Evolutionary conservation across 1,140 invertebrate species (phyloP), one percentile per base, ranked within the genome.

Genomic region (Dinothrombium tinctorium): DNA sequence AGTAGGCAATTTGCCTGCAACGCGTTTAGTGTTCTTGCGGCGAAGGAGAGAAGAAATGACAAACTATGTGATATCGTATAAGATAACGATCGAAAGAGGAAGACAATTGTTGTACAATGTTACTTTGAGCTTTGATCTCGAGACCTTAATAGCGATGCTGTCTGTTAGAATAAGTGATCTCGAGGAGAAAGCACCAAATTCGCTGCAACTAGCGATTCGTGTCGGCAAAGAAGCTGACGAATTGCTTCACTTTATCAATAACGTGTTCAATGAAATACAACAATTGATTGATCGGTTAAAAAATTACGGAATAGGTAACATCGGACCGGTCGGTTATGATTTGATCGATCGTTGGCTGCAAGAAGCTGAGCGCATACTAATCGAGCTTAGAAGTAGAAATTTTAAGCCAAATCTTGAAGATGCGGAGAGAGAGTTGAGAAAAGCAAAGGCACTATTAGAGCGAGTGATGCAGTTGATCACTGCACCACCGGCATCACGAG

Each of bases 1-100:
- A 14, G 62, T 69, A n/a, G 69, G 75, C 45, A 74, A 76, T 2
- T 69, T 75, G 5, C 78, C 81, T 0, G 78, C 75, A 60, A 64
- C 68, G n/a, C 40, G 42, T 31, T 44, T 52, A 8, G 17, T 47
- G 2, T 37, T 40, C 39, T 20, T 50, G 9, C 37, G 40, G 8
- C 46, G 44, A 26, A 43, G 43, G 29, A 36, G 41, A n/a, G 46
- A 45, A 11, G 24, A 22, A 32, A 41, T 37, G 15, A 43, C 28
- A 33, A 41, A 45, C 19, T 35, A 12, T 21, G 44, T 44, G 28
- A 29, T 29, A 28, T 29, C 37, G 15, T 48, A 48, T 29, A 28
- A 38, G 17, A 11, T 29, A 17, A n/a, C 37, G 19, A 33, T 51
- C 21, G 24, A 31, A 0, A 12, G 19, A 25, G 50, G 41, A 21